phyloP scores from a whole-genome alignment of 2,888 invertebrate species.

The Hecatera dysodea region DNA sequence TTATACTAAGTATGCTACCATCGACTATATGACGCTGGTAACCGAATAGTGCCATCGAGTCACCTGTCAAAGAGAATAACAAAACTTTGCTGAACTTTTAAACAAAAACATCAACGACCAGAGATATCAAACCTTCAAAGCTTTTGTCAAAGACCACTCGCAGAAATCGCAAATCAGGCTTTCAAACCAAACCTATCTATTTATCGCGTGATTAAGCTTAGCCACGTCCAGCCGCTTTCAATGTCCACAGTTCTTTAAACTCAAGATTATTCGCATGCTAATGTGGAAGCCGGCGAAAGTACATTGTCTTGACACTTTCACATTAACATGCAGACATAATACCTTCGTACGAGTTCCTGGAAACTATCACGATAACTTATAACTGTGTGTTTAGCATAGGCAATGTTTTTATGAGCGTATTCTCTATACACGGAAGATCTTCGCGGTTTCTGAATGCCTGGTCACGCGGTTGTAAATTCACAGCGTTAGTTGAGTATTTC shows the following conservation, averaged over 20 bases:
- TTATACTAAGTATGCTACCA: no score
- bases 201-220: conserved; percentile 35
- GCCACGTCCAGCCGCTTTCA: conserved; percentile 41
- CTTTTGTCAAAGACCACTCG: conserved; percentile 5
- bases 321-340: conserved; percentile 77
- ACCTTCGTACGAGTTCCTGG: conserved; percentile 74
- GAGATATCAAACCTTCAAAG: conserved; percentile 5
- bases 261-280: conserved; percentile 76
- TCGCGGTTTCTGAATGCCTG: conserved; percentile 37
- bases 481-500: conserved; percentile 13
- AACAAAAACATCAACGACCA: background rate
- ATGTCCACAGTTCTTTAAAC: conserved; percentile 55
- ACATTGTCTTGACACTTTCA: conserved; percentile 82
- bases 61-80: background rate
- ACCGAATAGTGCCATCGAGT: background rate
- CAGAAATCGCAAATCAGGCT: background rate
- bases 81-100: background rate
- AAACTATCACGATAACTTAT: conserved; percentile 73
- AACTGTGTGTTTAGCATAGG: conserved; percentile 66
- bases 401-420: conserved; percentile 73
- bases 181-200: conserved; percentile 18
- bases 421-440: conserved; percentile 62
- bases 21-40: no score
- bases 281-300: conserved; percentile 77
- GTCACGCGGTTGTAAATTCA: conserved; percentile 16